phyloP scores from a whole-genome alignment of 2,797 vertebrate species.

The Pygocentrus nattereri region DNA sequence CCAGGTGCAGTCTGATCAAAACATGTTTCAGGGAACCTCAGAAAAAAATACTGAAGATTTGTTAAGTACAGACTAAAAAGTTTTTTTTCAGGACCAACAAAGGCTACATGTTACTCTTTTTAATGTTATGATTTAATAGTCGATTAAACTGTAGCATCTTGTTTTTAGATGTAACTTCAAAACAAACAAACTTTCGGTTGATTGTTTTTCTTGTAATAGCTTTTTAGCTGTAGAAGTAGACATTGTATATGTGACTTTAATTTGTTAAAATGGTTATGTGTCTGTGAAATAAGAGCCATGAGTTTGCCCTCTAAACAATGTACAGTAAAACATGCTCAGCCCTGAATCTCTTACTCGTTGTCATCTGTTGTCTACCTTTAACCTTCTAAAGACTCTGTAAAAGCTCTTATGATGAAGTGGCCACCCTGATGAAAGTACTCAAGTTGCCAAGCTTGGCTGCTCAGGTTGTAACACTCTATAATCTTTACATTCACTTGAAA shows the following conservation, averaged over 20 bases:
- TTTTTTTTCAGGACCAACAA: no score
- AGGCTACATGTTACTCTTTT: no score
- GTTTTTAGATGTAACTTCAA: not conserved
- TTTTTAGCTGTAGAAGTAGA: not conserved
- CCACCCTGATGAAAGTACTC: not conserved
- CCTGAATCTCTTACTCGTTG: not conserved
- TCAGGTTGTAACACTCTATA: constrained; percentile 6
- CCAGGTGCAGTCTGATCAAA: no score
- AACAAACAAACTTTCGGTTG: not conserved
- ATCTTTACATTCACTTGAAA: constrained; percentile 30
- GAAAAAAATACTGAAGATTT: no score
- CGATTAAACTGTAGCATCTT: no score
- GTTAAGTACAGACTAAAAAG: no score
- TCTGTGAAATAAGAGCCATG: not conserved
- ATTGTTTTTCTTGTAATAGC: not conserved
- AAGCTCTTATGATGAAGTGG: constrained; percentile 19
- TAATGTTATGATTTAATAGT: no score
- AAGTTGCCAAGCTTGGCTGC: constrained; percentile 41
- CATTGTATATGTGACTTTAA: no score
- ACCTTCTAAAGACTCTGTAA: constrained; percentile 8
- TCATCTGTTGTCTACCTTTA: not conserved
- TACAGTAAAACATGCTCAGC: not conserved
- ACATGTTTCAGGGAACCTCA: no score
- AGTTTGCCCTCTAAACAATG: not conserved
- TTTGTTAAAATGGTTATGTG: no score